These are phyloP conservation scores for Adelphocoris suturalis DNA, from an alignment of 2,888 invertebrate species.

Conservation along the genomic window DNA sequence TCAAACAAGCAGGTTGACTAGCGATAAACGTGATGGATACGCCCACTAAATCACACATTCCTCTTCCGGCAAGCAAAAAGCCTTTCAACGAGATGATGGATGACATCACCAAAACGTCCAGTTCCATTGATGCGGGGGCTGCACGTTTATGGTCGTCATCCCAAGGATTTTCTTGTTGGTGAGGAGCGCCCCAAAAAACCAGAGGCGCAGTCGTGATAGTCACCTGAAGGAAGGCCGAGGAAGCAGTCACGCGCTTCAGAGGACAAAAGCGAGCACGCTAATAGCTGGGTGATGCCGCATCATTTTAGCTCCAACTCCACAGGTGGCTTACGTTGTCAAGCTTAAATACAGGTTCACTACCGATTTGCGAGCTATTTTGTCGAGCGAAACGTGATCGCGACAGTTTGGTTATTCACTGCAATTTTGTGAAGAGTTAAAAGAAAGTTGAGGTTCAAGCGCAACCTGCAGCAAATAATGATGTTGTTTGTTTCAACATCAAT, in stretches of 20 bases:
- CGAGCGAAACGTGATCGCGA: too few species aligned
- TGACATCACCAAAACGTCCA: not conserved
- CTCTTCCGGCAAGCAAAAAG: not conserved
- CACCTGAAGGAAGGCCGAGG: not conserved
- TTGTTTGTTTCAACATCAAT: too few species aligned
- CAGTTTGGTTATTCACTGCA: too few species aligned
- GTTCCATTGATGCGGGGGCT: too few species aligned
- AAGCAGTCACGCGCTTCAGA: conserved; percentile 20
- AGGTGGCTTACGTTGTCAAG: not conserved
- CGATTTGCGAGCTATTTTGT: not conserved
- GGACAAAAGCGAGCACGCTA: conserved; percentile 15
- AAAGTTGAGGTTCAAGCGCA: too few species aligned
- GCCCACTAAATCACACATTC: too few species aligned
- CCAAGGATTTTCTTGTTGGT: not conserved
- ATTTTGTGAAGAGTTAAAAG: too few species aligned
- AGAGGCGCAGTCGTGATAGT: not conserved
- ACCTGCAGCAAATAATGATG: too few species aligned
- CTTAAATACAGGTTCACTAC: not conserved
- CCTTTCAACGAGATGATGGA: too few species aligned
- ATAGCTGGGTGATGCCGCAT: conserved; percentile 4
- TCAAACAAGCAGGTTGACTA: too few species aligned
- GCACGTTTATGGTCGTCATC: not conserved
- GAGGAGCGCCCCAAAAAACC: not conserved
- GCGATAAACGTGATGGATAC: too few species aligned
- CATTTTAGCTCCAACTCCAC: not conserved